Conservation (phyloP, 2,113 vertebrate genomes). For the Climacteris rufus region DNA sequence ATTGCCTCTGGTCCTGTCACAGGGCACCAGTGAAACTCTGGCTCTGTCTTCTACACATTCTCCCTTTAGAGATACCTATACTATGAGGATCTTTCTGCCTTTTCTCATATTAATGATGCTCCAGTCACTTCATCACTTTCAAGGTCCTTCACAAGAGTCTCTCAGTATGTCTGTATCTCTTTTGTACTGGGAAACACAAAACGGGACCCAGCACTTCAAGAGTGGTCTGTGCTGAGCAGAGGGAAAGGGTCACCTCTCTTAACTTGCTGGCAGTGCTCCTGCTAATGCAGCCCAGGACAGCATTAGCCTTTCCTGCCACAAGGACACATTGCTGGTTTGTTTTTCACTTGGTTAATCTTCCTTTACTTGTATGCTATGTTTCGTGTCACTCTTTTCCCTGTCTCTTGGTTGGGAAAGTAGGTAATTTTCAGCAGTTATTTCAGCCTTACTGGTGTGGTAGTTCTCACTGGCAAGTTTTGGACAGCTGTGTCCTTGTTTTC, state of each 20-base stretch:
- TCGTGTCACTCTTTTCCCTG: background rate
- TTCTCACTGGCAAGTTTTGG: background rate
- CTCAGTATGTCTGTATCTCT: background rate
- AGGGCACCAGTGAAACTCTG: background rate
- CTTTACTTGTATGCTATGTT: background rate
- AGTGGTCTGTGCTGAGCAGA: background rate
- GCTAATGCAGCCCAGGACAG: background rate
- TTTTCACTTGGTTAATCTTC: background rate
- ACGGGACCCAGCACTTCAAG: background rate
- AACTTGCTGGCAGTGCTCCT: background rate
- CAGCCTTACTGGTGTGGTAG: background rate
- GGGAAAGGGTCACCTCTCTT: background rate
- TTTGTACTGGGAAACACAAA: background rate
- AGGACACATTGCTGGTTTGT: accelerated
- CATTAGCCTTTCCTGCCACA: background rate
- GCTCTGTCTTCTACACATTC: background rate
- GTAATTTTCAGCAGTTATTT: background rate
- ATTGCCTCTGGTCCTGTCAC: background rate
- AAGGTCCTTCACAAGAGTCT: background rate
- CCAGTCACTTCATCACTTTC: background rate
- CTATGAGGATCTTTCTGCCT: background rate
- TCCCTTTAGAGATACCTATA: background rate
- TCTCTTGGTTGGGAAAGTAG: background rate
- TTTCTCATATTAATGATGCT: background rate
- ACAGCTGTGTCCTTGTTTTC: background rate